These are phyloP conservation scores for Pristionchus maxplancki DNA, from an alignment of 2,888 invertebrate species.

Conservation along the genomic window DNA sequence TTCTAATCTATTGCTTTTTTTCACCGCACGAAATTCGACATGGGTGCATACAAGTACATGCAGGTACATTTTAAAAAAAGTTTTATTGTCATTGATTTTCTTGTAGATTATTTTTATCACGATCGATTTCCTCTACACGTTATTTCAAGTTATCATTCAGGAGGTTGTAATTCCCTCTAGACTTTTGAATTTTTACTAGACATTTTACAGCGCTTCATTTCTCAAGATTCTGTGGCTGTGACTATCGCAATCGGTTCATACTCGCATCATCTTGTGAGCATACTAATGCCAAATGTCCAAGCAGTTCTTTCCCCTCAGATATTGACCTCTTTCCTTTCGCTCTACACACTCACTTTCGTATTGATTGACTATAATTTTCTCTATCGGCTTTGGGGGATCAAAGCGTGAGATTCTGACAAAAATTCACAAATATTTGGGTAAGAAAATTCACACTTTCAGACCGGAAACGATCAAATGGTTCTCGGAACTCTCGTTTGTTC, in stretches of 20 bases:
- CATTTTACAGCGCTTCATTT: background rate
- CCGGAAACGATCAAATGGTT: background rate
- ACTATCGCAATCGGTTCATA: background rate
- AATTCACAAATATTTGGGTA: background rate
- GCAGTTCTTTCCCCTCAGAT: no score
- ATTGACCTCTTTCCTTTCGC: background rate
- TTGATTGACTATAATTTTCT: background rate
- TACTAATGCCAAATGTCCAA: background rate
- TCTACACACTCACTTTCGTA: background rate
- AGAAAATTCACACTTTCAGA: background rate
- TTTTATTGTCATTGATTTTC: background rate
- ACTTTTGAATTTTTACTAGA: background rate
- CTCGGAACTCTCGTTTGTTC: background rate
- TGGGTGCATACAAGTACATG: background rate
- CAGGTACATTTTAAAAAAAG: background rate
- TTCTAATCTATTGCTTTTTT: background rate
- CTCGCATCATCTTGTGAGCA: background rate
- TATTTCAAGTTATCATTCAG: background rate
- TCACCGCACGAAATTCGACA: background rate
- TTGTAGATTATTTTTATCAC: background rate
- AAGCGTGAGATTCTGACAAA: background rate
- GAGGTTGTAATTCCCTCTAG: background rate
- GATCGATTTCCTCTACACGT: background rate
- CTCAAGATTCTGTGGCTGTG: background rate
- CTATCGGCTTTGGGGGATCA: background rate